Conservation (phyloP, 1,140 invertebrate species). For the Cephus cinctus region DNA sequence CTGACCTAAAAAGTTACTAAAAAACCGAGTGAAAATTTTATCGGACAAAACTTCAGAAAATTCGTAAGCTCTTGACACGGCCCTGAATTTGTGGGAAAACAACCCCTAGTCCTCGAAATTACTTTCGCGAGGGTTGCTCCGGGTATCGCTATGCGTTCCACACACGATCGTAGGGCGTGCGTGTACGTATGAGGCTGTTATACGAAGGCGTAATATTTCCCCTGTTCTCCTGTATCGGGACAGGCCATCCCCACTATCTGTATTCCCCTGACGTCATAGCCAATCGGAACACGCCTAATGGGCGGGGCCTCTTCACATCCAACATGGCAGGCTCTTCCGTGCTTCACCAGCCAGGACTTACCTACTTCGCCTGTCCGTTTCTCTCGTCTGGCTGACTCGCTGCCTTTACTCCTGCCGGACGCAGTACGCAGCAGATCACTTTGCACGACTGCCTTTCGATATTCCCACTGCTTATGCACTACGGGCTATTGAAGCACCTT, state of each 20-base stretch:
- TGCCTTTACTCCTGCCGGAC: conserved; percentile 17
- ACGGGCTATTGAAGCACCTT: no score
- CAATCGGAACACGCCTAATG: conserved; percentile 39
- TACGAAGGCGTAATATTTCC: background rate
- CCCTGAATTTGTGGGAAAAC: conserved; percentile 18
- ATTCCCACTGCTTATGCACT: background rate
- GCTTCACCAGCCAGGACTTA: no score
- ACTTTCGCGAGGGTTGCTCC: conserved; percentile 23
- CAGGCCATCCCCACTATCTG: background rate
- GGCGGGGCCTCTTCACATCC: conserved; percentile 45
- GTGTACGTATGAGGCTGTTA: background rate
- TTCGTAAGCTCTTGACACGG: conserved; percentile 23
- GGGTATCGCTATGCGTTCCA: no score
- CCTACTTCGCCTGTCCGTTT: background rate
- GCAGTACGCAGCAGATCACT: conserved; percentile 30
- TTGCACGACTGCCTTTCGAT: conserved; percentile 16
- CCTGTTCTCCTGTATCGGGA: no score
- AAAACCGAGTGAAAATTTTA: no score
- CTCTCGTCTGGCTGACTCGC: conserved; percentile 13
- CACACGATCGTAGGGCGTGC: no score
- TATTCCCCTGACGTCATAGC: conserved; percentile 23
- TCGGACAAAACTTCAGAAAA: no score
- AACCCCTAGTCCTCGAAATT: conserved; percentile 26
- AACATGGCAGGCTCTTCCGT: conserved; percentile 50
- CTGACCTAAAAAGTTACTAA: no score